These are phyloP conservation scores for Nasua narica DNA, from an alignment of 2,797 vertebrate species.

Conservation along the genomic window DNA sequence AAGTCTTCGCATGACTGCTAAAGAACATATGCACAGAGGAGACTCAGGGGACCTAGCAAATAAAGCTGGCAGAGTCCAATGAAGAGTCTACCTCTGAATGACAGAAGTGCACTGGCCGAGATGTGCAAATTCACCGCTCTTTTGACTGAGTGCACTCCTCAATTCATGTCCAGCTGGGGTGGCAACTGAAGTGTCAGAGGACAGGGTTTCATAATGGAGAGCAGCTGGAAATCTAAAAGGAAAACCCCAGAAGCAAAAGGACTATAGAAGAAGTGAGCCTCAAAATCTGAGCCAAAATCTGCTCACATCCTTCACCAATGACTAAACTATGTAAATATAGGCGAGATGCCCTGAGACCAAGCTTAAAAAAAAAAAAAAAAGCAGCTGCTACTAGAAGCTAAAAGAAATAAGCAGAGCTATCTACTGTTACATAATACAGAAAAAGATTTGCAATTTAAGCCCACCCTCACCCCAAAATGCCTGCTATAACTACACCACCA, in stretches of 20 bases:
- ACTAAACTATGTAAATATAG: not conserved
- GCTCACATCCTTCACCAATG: not conserved
- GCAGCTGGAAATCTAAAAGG: not conserved
- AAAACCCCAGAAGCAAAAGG: not conserved
- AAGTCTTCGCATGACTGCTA: not conserved
- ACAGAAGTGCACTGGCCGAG: not conserved
- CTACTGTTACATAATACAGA: not conserved
- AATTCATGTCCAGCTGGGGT: not conserved
- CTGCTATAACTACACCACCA: not conserved
- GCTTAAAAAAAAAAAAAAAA: not conserved
- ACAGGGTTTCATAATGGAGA: not conserved
- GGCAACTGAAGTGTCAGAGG: not conserved
- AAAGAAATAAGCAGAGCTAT: not conserved
- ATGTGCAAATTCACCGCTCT: not conserved
- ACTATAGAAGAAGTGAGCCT: not conserved
- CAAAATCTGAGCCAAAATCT: not conserved
- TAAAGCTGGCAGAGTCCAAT: not conserved
- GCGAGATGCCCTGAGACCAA: not conserved
- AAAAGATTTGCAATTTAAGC: not conserved
- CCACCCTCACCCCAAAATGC: not conserved
- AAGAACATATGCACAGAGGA: not conserved
- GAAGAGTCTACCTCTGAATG: not conserved
- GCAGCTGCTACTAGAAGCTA: not conserved
- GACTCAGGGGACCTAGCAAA: not conserved
- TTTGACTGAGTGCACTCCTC: not conserved